These are phyloP conservation scores for Malachius bipustulatus DNA, from an alignment of 2,888 invertebrate genomes.

Conservation along the genomic window DNA sequence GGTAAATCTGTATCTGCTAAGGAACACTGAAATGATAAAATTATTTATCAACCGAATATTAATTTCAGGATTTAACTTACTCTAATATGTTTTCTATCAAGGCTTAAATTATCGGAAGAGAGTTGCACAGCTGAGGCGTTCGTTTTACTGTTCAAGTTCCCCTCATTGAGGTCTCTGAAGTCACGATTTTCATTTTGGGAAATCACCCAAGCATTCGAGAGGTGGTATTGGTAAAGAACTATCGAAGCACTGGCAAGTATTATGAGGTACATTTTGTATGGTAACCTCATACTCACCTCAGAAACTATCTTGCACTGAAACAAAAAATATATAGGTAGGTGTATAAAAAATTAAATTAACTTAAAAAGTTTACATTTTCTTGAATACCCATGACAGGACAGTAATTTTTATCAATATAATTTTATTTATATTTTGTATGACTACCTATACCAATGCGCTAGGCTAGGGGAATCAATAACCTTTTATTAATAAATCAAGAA, in stretches of 20 bases:
- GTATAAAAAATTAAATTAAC: too few species aligned
- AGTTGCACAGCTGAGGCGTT: background rate
- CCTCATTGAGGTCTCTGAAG: constrained; percentile 9
- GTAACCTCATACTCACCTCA: too few species aligned
- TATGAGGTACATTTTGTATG: constrained; percentile 53
- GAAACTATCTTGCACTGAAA: too few species aligned
- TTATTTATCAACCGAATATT: background rate
- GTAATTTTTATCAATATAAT: too few species aligned
- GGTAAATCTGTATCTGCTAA: constrained; percentile 27
- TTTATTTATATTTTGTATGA: too few species aligned
- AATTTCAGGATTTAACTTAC: too few species aligned
- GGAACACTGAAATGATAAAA: background rate
- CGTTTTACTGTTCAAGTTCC: background rate
- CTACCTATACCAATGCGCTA: too few species aligned
- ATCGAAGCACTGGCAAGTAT: constrained; percentile 50
- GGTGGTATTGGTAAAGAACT: constrained; percentile 52
- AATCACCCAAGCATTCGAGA: constrained; percentile 41
- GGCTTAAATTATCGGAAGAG: background rate
- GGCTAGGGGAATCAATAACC: too few species aligned
- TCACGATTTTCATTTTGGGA: constrained; percentile 23
- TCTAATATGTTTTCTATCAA: background rate
- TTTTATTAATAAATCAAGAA: too few species aligned
- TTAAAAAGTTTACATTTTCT: too few species aligned
- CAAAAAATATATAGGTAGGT: too few species aligned
- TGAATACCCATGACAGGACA: too few species aligned